Conservation (phyloP, 2,797 vertebrate species). For the Hafferia zeledoni region DNA sequence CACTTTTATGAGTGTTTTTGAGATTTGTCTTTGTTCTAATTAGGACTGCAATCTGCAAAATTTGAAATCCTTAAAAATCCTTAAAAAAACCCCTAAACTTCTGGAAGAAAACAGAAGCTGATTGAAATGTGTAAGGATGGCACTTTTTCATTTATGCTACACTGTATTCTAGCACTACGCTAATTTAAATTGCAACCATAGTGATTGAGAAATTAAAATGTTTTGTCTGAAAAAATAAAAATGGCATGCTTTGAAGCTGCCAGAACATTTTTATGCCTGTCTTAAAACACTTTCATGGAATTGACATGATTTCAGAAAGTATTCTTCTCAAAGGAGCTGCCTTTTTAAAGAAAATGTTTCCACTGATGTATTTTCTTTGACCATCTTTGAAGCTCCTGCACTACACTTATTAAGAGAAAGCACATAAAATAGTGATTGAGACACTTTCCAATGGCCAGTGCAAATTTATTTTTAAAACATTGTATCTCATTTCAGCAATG, state of each 20-base stretch:
- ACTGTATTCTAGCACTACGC: neutral
- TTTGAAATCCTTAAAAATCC: neutral
- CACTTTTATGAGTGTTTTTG: neutral
- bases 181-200: neutral
- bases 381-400: neutral
- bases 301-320: neutral
- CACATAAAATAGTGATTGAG: neutral
- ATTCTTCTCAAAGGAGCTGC: neutral
- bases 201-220: neutral
- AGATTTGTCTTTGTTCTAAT: neutral
- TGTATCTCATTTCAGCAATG: neutral
- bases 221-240: neutral
- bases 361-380: neutral
- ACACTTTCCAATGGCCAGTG: neutral
- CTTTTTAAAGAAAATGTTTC: neutral
- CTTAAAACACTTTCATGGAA: neutral
- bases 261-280: neutral
- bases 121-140: neutral
- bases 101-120: neutral
- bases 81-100: neutral
- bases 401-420: neutral
- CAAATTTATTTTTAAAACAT: neutral
- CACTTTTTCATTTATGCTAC: neutral
- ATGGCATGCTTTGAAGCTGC: neutral
- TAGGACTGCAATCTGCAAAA: neutral